These are phyloP conservation scores for Drosophila anceps DNA, from an alignment of 2,888 invertebrate genomes.

Conservation along the genomic window DNA sequence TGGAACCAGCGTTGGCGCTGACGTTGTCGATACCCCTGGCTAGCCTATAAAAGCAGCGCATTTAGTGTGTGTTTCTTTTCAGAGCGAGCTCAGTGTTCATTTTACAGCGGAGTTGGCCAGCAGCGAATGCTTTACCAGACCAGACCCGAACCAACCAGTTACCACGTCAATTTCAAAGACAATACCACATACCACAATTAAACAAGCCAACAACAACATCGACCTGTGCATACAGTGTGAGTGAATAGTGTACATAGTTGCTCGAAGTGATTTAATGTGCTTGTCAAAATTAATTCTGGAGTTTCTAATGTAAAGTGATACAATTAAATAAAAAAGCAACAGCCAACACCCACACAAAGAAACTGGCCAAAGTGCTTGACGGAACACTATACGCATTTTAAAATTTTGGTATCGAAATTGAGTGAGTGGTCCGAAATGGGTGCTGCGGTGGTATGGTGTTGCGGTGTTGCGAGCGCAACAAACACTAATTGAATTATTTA, in stretches of 20 bases:
- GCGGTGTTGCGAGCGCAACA: constrained; percentile 62
- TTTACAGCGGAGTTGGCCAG: constrained; percentile 81
- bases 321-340: background rate
- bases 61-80: constrained; percentile 83
- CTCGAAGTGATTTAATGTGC: constrained; percentile 2
- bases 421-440: constrained; percentile 9
- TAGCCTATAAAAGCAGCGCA: constrained; percentile 81
- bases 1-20: constrained; percentile 38
- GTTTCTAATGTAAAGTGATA: constrained; percentile 18
- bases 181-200: constrained; percentile 37
- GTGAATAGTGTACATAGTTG: constrained; percentile 17
- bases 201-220: constrained; percentile 26
- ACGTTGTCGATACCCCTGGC: constrained; percentile 22
- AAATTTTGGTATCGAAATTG: constrained; percentile 12
- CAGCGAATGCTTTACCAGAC: constrained; percentile 40
- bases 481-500: constrained; percentile 70
- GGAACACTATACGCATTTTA: constrained; percentile 31
- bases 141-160: constrained; percentile 41
- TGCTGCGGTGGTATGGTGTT: constrained; percentile 7
- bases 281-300: constrained; percentile 19
- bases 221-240: constrained; percentile 40
- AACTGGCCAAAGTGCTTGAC: constrained; percentile 27
- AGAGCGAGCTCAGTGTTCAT: constrained; percentile 83
- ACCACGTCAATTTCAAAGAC: constrained; percentile 57
- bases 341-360: background rate